A percentile compares a stretch with the other conserved stretches of the same genome.
These are phyloP conservation scores for Drosophila pectinifera DNA, from an alignment of 1,140 invertebrate genomes.

Conservation along the genomic window DNA sequence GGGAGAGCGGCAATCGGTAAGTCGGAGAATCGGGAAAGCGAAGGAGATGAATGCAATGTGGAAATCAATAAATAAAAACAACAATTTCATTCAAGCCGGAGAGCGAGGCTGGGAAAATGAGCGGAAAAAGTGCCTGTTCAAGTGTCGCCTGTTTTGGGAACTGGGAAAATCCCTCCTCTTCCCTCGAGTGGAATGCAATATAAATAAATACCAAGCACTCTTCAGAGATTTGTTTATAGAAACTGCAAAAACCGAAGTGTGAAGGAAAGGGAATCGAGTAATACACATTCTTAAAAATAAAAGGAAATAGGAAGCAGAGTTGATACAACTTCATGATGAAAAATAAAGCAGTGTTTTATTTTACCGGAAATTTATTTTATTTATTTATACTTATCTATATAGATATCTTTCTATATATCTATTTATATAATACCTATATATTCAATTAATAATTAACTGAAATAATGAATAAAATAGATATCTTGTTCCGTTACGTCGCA, in stretches of 20 bases:
- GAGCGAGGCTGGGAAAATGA: constrained; percentile 4
- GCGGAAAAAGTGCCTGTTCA: constrained; percentile 7
- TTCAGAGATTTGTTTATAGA: constrained; percentile 11
- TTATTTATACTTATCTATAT: no score
- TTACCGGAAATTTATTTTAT: background rate
- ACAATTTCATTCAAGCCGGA: constrained; percentile 18
- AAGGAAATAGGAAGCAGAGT: background rate
- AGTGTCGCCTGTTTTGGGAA: constrained; percentile 9
- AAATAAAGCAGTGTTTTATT: no score
- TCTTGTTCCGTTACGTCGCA: background rate
- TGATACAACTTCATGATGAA: background rate
- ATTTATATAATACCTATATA: no score
- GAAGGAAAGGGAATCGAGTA: background rate
- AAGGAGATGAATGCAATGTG: constrained; percentile 30
- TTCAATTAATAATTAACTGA: no score
- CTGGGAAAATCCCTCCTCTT: background rate
- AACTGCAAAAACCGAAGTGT: constrained; percentile 10
- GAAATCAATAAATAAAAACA: constrained; percentile 38
- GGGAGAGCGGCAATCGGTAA: constrained; percentile 12
- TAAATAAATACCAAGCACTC: constrained; percentile 6
- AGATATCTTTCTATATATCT: no score
- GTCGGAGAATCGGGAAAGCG: constrained; percentile 19
- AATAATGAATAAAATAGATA: no score
- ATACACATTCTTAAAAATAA: background rate
- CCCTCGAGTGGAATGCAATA: background rate